These are phyloP conservation scores for Caenorhabditis latens DNA, from an alignment of 1,140 invertebrate species.

Conservation along the genomic window DNA sequence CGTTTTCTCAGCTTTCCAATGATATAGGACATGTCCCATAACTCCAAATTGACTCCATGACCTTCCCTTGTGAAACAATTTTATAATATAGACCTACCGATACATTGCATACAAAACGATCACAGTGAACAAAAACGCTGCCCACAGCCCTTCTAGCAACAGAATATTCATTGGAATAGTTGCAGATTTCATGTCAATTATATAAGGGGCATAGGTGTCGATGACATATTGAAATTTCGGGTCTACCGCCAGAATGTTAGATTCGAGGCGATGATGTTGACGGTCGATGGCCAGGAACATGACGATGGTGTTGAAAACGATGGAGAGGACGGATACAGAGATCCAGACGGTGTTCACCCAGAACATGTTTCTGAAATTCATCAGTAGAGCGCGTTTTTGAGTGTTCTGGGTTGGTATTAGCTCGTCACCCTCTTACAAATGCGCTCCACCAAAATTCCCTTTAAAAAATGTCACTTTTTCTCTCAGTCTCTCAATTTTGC, in stretches of 20 bases:
- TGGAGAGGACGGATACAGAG: not conserved
- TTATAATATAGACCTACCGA: not conserved
- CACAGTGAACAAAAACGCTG: not conserved
- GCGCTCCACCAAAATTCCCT: too few relatives aligned
- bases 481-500: too few relatives aligned
- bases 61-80: too few relatives aligned
- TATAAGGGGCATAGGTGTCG: not conserved
- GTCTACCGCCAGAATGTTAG: not conserved
- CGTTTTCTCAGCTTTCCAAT: too few relatives aligned
- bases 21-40: too few relatives aligned
- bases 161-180: constrained; percentile 10
- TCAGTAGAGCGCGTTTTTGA: too few relatives aligned
- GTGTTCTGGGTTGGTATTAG: too few relatives aligned
- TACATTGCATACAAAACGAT: not conserved
- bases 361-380: constrained; percentile 3
- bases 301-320: not conserved
- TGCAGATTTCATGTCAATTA: constrained; percentile 8
- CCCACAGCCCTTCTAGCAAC: not conserved
- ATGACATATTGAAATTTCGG: not conserved
- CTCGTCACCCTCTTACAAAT: too few relatives aligned
- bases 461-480: too few relatives aligned
- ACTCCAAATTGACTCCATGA: too few relatives aligned
- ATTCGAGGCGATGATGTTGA: not conserved
- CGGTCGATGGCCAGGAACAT: not conserved
- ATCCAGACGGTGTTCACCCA: not conserved